Conservation (phyloP, 37 sponge, comb jelly and placozoan species). For the Agelas oroides region DNA sequence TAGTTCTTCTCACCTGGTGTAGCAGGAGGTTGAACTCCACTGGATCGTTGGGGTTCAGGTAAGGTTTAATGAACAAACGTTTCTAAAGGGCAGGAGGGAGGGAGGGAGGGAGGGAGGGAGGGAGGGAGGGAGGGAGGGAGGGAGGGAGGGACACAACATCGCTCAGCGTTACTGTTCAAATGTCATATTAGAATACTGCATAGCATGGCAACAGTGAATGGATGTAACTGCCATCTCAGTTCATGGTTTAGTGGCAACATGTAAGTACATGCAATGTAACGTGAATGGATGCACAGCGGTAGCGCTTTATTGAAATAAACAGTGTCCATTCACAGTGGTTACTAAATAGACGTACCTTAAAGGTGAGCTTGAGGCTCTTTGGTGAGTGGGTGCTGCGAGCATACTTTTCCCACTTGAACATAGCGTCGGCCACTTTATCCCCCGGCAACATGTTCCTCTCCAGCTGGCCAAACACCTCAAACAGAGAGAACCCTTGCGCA, state of each 20-base stretch:
- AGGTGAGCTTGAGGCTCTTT: constrained; percentile 87
- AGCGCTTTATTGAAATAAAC: no score
- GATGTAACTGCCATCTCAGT: no score
- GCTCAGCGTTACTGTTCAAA: no score
- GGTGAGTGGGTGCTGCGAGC: constrained; percentile 83
- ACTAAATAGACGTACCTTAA: constrained; percentile 71
- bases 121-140: no score
- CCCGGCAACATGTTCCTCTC: constrained; percentile 93
- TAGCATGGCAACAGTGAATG: no score
- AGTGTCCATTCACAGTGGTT: no score
- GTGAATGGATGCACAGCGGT: no score
- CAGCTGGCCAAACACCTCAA: constrained; percentile 92
- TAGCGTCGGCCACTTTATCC: constrained; percentile 97
- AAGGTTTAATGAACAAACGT: constrained; percentile 91
- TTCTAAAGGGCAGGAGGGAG: constrained; percentile 56
- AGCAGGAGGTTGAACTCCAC: constrained; percentile 91
- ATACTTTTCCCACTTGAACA: constrained; percentile 99
- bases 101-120: no score
- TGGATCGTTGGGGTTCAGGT: constrained; percentile 72
- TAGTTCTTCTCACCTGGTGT: constrained; percentile 79
- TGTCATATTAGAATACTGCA: no score
- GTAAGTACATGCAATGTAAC: no score
- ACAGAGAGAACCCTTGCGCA: constrained; percentile 87
- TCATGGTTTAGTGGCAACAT: no score
- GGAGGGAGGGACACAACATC: no score